Percentiles rank a stretch among this genome's conserved stretches.
Conservation (phyloP, 2,888 invertebrate genomes). For the Ophion costatus region DNA sequence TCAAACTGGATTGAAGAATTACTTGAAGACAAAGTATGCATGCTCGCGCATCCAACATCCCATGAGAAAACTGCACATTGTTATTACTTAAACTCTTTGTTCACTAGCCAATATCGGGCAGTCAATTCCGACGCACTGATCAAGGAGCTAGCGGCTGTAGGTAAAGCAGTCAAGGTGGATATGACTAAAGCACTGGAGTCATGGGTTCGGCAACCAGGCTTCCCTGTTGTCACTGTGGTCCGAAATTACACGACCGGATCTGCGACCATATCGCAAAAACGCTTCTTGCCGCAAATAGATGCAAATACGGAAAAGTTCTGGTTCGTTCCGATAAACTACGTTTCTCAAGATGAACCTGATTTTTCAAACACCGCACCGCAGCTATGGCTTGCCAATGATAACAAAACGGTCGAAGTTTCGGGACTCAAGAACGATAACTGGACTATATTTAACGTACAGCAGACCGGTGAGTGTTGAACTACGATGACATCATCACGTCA, state of each 20-base stretch:
- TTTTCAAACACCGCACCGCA: constrained; percentile 85
- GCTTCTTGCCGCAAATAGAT: constrained; percentile 64
- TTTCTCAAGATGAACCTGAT: constrained; percentile 68
- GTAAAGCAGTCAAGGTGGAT: constrained; percentile 74
- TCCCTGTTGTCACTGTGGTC: constrained; percentile 86
- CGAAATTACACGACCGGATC: constrained; percentile 83
- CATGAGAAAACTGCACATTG: constrained; percentile 78
- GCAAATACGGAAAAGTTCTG: constrained; percentile 64
- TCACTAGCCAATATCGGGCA: constrained; percentile 68
- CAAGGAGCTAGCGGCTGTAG: neutral
- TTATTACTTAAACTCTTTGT: constrained; percentile 10
- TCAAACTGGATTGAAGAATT: constrained; percentile 79
- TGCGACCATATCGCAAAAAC: constrained; percentile 84
- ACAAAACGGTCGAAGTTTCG: constrained; percentile 75
- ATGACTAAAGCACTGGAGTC: constrained; percentile 79
- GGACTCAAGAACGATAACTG: constrained; percentile 83
- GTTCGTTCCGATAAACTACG: constrained; percentile 79
- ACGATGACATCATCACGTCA: neutral
- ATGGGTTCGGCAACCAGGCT: constrained; percentile 89
- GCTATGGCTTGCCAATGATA: constrained; percentile 83
- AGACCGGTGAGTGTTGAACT: constrained; percentile 84
- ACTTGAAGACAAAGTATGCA: constrained; percentile 72
- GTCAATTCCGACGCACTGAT: constrained; percentile 85
- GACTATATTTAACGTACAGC: constrained; percentile 87
- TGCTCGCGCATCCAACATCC: constrained; percentile 78